phyloP scores from a whole-genome alignment of 2,888 invertebrate species.

The Phytoseiulus persimilis region DNA sequence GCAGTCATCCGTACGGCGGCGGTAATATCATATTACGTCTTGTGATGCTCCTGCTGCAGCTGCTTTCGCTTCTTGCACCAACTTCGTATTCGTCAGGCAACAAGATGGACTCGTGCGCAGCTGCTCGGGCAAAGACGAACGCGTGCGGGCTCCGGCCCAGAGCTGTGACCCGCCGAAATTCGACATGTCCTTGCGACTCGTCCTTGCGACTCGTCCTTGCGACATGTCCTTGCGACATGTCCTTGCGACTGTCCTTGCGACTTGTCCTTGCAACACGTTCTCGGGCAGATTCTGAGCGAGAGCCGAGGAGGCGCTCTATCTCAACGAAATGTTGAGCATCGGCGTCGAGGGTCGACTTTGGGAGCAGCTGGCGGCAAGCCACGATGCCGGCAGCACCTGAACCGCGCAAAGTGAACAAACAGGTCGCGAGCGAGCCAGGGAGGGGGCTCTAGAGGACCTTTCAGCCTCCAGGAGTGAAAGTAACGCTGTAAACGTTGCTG shows the following conservation, averaged over 20 bases:
- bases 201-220: too few species aligned
- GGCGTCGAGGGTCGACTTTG: background rate
- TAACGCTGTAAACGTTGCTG: background rate
- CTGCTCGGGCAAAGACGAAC: background rate
- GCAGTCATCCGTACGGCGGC: background rate
- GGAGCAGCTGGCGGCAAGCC: background rate
- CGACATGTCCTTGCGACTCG: too few species aligned
- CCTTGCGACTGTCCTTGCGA: too few species aligned
- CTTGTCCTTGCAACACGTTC: too few species aligned
- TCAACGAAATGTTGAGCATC: background rate
- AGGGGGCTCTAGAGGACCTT: background rate
- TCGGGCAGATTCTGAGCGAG: too few species aligned
- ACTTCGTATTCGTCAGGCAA: background rate
- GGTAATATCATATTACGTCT: conserved; percentile 5
- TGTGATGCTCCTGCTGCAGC: background rate
- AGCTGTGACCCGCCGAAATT: background rate
- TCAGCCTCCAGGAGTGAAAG: background rate
- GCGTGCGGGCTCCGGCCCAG: background rate
- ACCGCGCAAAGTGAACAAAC: background rate
- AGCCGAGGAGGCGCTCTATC: background rate
- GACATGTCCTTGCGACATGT: too few species aligned
- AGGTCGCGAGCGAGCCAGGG: background rate
- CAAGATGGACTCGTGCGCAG: background rate
- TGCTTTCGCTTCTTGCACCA: background rate
- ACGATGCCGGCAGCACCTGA: too few species aligned